These are phyloP conservation scores for Lasius platythorax DNA, from an alignment of 2,888 invertebrate genomes.

Conservation along the genomic window DNA sequence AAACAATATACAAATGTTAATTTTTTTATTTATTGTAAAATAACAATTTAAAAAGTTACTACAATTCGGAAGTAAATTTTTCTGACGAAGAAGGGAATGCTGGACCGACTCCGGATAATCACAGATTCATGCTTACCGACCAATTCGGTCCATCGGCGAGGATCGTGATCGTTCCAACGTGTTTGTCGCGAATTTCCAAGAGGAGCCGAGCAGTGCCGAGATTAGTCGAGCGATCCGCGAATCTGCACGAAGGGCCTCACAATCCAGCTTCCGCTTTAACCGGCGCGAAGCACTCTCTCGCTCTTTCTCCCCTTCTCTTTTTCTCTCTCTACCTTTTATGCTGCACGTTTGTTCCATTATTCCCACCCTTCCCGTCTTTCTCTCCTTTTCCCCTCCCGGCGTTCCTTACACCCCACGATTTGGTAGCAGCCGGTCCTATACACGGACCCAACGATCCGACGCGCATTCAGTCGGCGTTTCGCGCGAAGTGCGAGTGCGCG, in stretches of 20 bases:
- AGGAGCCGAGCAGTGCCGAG: slow-evolving; percentile 68
- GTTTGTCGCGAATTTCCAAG: slow-evolving; percentile 53
- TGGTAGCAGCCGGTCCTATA: slow-evolving; percentile 34
- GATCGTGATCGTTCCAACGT: slow-evolving; percentile 36
- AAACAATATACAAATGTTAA: not conserved
- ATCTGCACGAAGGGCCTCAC: slow-evolving; percentile 69
- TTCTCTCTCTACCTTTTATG: slow-evolving; percentile 5
- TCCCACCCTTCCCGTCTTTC: slow-evolving; percentile 21
- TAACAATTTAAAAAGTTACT: not conserved
- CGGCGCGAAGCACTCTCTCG: slow-evolving; percentile 62
- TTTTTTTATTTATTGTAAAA: not conserved
- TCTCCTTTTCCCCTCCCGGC: slow-evolving; percentile 5
- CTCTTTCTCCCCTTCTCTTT: not conserved
- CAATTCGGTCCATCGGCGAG: not conserved
- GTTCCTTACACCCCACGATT: slow-evolving; percentile 26
- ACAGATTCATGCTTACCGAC: slow-evolving; percentile 63
- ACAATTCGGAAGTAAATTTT: not conserved
- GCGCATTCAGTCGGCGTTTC: slow-evolving; percentile 40
- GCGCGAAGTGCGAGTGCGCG: slow-evolving; percentile 36
- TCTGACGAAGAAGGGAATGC: not conserved
- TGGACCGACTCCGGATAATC: slow-evolving; percentile 56
- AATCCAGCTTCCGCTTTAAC: slow-evolving; percentile 73
- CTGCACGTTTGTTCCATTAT: slow-evolving; percentile 34
- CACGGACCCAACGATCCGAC: slow-evolving; percentile 27
- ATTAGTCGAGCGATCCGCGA: slow-evolving; percentile 59